Conservation (phyloP, 2,888 invertebrate species). For the Erannis defoliaria region DNA sequence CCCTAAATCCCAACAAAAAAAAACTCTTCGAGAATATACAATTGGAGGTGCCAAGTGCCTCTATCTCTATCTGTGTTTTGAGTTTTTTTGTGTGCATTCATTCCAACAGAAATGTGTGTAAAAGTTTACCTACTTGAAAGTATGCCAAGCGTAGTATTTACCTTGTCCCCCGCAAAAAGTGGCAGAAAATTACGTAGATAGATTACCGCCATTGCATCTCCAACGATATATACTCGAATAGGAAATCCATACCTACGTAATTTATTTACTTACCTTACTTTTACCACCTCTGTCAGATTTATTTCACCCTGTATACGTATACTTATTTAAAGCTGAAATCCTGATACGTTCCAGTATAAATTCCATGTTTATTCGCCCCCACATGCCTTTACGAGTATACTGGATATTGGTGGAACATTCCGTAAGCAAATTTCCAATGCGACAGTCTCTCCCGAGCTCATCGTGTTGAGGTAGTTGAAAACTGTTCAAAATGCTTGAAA, state of each 20-base stretch:
- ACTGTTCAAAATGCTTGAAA: conserved; percentile 1
- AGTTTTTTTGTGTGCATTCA: too few species aligned
- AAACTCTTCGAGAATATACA: too few species aligned
- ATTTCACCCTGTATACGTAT: conserved; percentile 4
- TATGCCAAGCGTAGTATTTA: too few species aligned
- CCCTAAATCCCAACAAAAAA: too few species aligned
- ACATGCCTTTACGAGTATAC: conserved; percentile 48
- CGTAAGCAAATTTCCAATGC: conserved; percentile 64
- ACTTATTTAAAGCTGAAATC: conserved; percentile 14
- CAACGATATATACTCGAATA: too few species aligned
- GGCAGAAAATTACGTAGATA: too few species aligned
- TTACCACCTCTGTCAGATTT: neutral
- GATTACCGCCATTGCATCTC: too few species aligned
- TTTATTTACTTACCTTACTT: neutral
- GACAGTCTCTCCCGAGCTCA: neutral
- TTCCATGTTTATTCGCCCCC: conserved; percentile 3
- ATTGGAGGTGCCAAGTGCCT: too few species aligned
- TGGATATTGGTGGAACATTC: conserved; percentile 70
- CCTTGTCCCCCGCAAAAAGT: too few species aligned
- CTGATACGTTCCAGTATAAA: conserved; percentile 7
- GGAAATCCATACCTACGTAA: neutral
- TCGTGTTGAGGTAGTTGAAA: neutral
- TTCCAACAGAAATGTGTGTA: too few species aligned
- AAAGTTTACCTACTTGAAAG: too few species aligned
- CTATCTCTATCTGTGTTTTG: too few species aligned